Conservation (phyloP, 2,888 invertebrate genomes). For the Athalia circularis region DNA sequence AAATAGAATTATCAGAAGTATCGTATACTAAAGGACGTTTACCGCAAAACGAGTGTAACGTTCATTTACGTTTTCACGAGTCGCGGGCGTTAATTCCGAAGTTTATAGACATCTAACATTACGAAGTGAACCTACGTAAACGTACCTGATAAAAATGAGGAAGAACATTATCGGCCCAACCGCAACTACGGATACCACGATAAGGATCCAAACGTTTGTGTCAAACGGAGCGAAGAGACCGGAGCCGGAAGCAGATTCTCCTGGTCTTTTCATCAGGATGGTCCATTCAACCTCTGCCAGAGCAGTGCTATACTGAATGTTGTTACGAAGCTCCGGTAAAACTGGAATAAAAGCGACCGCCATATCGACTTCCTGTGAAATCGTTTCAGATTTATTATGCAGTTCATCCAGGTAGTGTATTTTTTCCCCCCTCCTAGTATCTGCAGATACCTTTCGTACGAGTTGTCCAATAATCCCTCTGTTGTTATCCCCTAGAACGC, state of each 20-base stretch:
- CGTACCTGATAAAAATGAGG: slow-evolving; percentile 79
- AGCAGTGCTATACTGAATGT: slow-evolving; percentile 79
- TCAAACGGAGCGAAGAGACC: slow-evolving; percentile 90
- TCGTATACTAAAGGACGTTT: no score
- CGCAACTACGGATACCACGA: slow-evolving; percentile 82
- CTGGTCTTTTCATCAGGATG: slow-evolving; percentile 87
- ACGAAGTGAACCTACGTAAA: neutral
- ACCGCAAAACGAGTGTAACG: no score
- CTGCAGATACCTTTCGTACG: slow-evolving; percentile 76
- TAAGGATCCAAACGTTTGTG: slow-evolving; percentile 83
- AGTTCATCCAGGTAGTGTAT: neutral
- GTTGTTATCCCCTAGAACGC: slow-evolving; percentile 77
- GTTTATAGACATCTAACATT: neutral
- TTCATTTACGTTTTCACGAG: no score
- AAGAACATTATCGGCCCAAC: slow-evolving; percentile 88
- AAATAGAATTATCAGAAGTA: no score
- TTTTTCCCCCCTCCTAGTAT: neutral
- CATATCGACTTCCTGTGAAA: slow-evolving; percentile 83
- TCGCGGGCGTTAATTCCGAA: no score
- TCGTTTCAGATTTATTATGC: neutral
- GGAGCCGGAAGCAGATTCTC: slow-evolving; percentile 88
- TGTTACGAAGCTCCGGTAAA: slow-evolving; percentile 77
- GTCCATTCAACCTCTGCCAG: slow-evolving; percentile 87
- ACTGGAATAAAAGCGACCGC: slow-evolving; percentile 87
- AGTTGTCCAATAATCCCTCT: slow-evolving; percentile 82